Percentiles rank a stretch among this genome's conserved stretches.
Conservation (phyloP, 2,113 vertebrate genomes). For the Pteropus alecto region DNA sequence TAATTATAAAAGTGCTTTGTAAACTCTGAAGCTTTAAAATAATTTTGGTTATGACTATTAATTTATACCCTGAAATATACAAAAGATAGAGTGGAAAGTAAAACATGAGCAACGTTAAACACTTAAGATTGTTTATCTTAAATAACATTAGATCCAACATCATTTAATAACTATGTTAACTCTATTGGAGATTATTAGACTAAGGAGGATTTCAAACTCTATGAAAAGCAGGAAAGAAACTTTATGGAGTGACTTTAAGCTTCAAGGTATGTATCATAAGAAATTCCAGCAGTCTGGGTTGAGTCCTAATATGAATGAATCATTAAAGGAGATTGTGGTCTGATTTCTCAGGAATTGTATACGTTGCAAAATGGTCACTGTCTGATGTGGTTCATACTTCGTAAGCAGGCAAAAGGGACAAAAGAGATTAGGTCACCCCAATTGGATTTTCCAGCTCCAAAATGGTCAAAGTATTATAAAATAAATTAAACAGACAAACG, state of each 20-base stretch:
- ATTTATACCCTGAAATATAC: background rate
- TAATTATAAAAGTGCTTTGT: background rate
- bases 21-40: background rate
- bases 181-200: background rate
- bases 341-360: background rate
- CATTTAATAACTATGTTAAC: background rate
- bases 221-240: background rate
- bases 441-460: background rate
- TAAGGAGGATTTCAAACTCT: background rate
- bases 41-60: background rate
- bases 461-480: background rate
- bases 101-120: background rate
- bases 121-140: background rate
- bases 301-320: background rate
- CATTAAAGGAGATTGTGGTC: background rate
- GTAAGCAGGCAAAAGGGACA: background rate
- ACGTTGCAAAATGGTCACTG: background rate
- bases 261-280: background rate
- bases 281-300: background rate
- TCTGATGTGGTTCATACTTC: background rate
- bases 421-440: background rate
- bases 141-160: background rate
- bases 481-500: background rate
- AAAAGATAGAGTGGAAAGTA: background rate
- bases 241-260: background rate